Evolutionary conservation across 2,888 invertebrate genomes (phyloP).

Genomic region (Noctuana brunneofusca): DNA sequence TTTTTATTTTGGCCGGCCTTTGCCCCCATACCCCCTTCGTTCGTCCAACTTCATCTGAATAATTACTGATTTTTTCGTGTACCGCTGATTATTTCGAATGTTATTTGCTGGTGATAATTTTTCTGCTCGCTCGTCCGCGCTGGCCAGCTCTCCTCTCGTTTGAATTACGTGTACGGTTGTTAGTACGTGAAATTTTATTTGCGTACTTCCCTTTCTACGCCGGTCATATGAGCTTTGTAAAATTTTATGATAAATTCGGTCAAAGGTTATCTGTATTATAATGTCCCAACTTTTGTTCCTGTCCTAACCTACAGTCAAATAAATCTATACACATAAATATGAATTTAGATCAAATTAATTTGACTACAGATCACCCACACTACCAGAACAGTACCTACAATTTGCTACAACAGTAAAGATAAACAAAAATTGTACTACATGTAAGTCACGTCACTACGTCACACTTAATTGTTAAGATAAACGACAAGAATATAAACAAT

Average conservation of each 20-base stretch:
- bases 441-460: too few relatives aligned
- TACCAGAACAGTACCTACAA: too few relatives aligned
- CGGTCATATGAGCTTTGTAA: slow-evolving; percentile 24
- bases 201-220: slow-evolving; percentile 29
- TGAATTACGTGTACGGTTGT: slow-evolving; percentile 28
- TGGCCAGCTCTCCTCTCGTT: slow-evolving; percentile 37
- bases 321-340: too few relatives aligned
- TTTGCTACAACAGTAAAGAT: too few relatives aligned
- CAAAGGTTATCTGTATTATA: slow-evolving; percentile 9
- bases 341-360: too few relatives aligned
- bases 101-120: slow-evolving; percentile 82
- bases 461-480: too few relatives aligned
- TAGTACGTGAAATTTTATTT: slow-evolving; percentile 10
- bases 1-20: slow-evolving; percentile 83
- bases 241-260: slow-evolving; percentile 7
- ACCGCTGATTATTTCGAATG: slow-evolving; percentile 83
- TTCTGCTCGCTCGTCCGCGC: slow-evolving; percentile 69
- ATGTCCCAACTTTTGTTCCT: neutral
- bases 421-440: too few relatives aligned
- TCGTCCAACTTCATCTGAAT: slow-evolving; percentile 83
- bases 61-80: slow-evolving; percentile 83
- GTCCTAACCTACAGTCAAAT: too few relatives aligned
- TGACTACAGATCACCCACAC: too few relatives aligned
- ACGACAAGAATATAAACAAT: too few relatives aligned
- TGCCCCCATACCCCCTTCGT: slow-evolving; percentile 79